Percentiles rank a stretch among this genome's conserved stretches.
phyloP scores from a whole-genome alignment of 2,888 invertebrate species.

The Caenorhabditis doughertyi region DNA sequence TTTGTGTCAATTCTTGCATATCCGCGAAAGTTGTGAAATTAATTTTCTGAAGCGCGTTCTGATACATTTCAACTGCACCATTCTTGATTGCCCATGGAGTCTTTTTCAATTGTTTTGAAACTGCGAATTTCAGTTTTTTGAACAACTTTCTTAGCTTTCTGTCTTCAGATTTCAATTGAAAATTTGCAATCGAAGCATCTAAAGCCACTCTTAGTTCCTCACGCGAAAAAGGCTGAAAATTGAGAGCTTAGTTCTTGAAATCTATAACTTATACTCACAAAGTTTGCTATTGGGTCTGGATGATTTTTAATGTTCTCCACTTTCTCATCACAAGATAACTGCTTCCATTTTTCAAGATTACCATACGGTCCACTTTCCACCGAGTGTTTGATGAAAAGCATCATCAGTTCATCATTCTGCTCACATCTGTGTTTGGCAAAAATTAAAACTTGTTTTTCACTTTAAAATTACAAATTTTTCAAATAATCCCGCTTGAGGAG shows the following conservation, averaged over 20 bases:
- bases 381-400: background rate
- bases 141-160: conserved; percentile 2
- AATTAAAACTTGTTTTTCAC: background rate
- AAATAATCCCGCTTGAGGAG: too few species aligned
- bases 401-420: background rate
- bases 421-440: background rate
- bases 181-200: conserved; percentile 1
- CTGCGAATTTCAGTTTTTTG: conserved; percentile 11
- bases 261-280: background rate
- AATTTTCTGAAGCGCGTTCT: conserved; percentile 13
- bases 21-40: conserved; percentile 23
- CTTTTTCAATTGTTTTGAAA: conserved; percentile 1
- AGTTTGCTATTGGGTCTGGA: background rate
- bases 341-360: too few species aligned
- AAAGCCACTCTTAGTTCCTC: background rate
- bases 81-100: conserved; percentile 15
- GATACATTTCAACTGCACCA: conserved; percentile 7
- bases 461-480: background rate
- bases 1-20: background rate
- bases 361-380: background rate
- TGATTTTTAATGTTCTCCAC: background rate
- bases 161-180: conserved; percentile 1
- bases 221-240: background rate
- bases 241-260: background rate
- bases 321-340: conserved; percentile 3